Evolutionary conservation across 2,888 invertebrate genomes (phyloP), one percentile per base, ranked within the genome.

Genomic region (Pasiphila rectangulata): DNA sequence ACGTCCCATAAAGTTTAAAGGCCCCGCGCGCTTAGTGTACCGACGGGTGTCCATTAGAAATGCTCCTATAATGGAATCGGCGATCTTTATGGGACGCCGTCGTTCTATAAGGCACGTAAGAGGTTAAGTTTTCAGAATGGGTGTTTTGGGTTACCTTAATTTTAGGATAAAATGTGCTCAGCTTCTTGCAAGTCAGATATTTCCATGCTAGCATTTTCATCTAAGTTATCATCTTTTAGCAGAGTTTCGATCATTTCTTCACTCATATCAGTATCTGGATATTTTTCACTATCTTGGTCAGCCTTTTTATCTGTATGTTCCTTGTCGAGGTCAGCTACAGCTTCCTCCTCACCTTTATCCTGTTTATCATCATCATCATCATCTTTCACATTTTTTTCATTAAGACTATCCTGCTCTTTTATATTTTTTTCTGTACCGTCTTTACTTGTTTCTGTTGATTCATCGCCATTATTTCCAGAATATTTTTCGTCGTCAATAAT

Each of bases 241-340:
- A 83, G 67, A 46, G 64, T 73, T 50, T 84, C 77, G 51, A 83
- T 83, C 64, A 78, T 65, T 53, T 84, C 80, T 23, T 81, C 80
- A 58, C 75, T 80, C 64, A 79, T 78, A 56, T 83, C 84, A 34
- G 68, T 30, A 50, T 79, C 80, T 45, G 75, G 69, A 16, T 51
- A 52, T 59, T 75, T 72, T 34, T 67, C 50, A 35, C 35, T 45
- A 36, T 44, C 30, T 13, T 20, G 17, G 4, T 50, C 50, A 40
- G 43, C 27, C 25, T 15, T 40, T 40, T 46, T 39, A 23, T 39
- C 37, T 30, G 46, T 23, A 12, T 20, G 23, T 20, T 40, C 47
- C 36, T 23, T 47, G 30, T 61, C 55, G n/a, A 15, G 9, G 34
- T 47, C 41, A 21, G 4, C 25, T 32, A 9, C 21, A 21, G 9